Conservation (phyloP, 2,888 invertebrate genomes). For the Drosophila lacicola region DNA sequence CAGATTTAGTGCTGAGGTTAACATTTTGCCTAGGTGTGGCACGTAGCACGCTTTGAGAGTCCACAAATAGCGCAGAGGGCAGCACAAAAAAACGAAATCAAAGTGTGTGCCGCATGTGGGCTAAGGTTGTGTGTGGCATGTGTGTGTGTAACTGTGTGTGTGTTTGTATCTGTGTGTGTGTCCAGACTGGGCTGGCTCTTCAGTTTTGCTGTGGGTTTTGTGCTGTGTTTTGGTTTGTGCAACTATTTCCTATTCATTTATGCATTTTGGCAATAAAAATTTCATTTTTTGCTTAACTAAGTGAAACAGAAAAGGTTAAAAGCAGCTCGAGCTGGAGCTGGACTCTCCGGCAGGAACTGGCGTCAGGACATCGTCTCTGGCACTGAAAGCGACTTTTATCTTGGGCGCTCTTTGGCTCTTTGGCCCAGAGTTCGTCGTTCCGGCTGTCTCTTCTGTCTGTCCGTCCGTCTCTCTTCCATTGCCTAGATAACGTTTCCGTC, state of each 20-base stretch:
- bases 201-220: constrained; percentile 26
- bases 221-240: constrained; percentile 53
- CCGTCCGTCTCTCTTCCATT: constrained; percentile 44
- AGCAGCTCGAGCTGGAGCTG: constrained; percentile 15
- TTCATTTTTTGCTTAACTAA: constrained; percentile 79
- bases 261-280: constrained; percentile 80
- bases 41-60: constrained; percentile 12
- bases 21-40: constrained; percentile 55
- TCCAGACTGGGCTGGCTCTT: neutral
- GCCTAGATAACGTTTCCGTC: constrained; percentile 75
- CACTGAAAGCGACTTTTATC: constrained; percentile 64
- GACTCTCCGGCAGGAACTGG: constrained; percentile 15
- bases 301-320: constrained; percentile 79
- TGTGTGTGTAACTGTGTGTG: constrained; percentile 6
- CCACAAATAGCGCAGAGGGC: constrained; percentile 40
- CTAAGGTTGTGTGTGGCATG: constrained; percentile 6
- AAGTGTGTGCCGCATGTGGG: constrained; percentile 41
- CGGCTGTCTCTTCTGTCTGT: constrained; percentile 18
- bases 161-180: constrained; percentile 7
- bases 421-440: constrained; percentile 32
- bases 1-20: constrained; percentile 58
- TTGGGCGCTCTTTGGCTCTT: constrained; percentile 51
- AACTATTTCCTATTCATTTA: constrained; percentile 81
- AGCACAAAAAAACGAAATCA: constrained; percentile 46
- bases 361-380: constrained; percentile 45